Evolutionary conservation across 2,113 vertebrate genomes (phyloP).

Genomic region (Perca flavescens): DNA sequence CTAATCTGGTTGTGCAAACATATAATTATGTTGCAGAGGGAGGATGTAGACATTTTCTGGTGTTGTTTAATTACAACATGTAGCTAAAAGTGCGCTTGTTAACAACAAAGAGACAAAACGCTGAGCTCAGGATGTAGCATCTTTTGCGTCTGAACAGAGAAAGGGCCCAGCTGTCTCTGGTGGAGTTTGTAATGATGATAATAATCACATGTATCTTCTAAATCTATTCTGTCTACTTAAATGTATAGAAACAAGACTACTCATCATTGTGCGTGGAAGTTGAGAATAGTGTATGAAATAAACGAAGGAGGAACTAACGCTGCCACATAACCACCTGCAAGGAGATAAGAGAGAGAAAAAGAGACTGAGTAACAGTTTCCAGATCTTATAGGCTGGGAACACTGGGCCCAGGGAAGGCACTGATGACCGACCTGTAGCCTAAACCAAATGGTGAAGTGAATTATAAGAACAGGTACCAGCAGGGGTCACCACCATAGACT

Average conservation of each 20-base stretch:
- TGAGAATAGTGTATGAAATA: not conserved
- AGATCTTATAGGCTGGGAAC: not conserved
- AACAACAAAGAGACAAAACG: constrained; percentile 2
- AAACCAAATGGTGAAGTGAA: no score
- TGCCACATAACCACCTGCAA: not conserved
- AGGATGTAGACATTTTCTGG: constrained; percentile 11
- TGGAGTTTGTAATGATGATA: not conserved
- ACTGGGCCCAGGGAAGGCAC: no score
- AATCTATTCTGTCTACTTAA: not conserved
- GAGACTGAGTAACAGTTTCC: not conserved
- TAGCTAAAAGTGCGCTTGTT: not conserved
- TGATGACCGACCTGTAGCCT: no score
- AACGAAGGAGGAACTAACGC: not conserved
- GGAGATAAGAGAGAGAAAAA: not conserved
- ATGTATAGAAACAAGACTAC: not conserved
- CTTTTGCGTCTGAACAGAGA: not conserved
- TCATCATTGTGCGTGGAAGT: not conserved
- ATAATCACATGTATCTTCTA: not conserved
- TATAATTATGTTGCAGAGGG: constrained; percentile 29
- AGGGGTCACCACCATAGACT: no score
- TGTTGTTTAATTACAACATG: constrained; percentile 6
- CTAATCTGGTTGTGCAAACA: constrained; percentile 57
- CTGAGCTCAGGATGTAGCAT: not conserved
- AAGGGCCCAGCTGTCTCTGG: not conserved
- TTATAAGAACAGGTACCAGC: no score